Percentiles rank a stretch among this genome's conserved stretches.
phyloP scores from a whole-genome alignment of 2,113 vertebrate genomes.

The Shinisaurus crocodilurus region DNA sequence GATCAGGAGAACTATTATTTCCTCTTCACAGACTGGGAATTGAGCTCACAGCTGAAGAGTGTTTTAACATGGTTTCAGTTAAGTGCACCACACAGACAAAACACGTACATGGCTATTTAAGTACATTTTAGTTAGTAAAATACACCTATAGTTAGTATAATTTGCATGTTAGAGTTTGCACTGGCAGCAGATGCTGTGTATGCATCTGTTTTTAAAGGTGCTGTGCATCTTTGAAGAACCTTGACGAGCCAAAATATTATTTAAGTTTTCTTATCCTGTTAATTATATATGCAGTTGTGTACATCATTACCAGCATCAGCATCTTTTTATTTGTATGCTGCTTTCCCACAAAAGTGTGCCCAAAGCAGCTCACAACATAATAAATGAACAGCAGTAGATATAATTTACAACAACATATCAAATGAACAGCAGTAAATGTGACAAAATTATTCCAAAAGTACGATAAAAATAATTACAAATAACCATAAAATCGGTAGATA shows the following conservation, averaged over 20 bases:
- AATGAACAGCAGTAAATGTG: too few relatives aligned
- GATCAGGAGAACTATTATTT: background rate
- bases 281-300: background rate
- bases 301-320: background rate
- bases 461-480: too few relatives aligned
- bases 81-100: background rate
- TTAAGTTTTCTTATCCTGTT: background rate
- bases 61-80: background rate
- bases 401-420: too few relatives aligned
- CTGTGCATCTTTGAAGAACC: background rate
- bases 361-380: too few relatives aligned
- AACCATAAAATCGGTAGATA: too few relatives aligned
- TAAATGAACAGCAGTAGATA: too few relatives aligned
- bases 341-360: too few relatives aligned
- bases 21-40: background rate
- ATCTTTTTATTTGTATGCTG: too few relatives aligned
- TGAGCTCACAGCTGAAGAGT: background rate
- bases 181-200: background rate
- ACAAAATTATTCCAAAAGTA: too few relatives aligned
- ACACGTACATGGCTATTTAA: background rate
- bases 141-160: background rate
- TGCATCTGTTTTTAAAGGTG: background rate
- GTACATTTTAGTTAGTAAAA: background rate
- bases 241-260: background rate
- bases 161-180: background rate